These are phyloP conservation scores for Nymphalis urticae DNA, from an alignment of 2,888 invertebrate genomes.

Conservation along the genomic window DNA sequence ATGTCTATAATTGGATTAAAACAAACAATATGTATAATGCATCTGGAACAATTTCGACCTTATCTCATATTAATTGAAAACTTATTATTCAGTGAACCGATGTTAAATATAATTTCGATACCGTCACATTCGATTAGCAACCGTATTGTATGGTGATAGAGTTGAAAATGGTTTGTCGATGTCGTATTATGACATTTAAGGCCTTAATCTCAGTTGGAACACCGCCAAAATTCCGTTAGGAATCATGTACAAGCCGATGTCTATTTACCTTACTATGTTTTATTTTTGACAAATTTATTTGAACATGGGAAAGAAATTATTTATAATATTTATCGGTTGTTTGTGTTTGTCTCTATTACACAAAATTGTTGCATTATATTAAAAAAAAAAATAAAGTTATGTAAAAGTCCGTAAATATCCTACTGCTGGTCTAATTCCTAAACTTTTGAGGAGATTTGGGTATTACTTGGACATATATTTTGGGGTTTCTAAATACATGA, in stretches of 20 bases:
- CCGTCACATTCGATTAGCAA: background rate
- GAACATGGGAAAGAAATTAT: too few species aligned
- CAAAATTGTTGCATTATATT: too few species aligned
- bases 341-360: too few species aligned
- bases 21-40: conserved; percentile 23
- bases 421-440: too few species aligned
- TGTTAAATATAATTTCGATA: conserved; percentile 3
- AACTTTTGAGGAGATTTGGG: too few species aligned
- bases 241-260: background rate
- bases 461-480: too few species aligned
- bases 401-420: too few species aligned
- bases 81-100: conserved; percentile 31
- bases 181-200: conserved; percentile 25
- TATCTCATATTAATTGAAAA: conserved; percentile 23
- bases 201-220: conserved; percentile 29
- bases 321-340: too few species aligned
- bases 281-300: background rate
- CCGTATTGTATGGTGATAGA: conserved; percentile 16
- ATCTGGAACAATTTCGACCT: conserved; percentile 21
- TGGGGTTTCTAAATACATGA: too few species aligned
- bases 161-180: conserved; percentile 12
- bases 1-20: conserved; percentile 20
- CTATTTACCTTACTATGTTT: background rate
- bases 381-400: too few species aligned
- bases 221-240: conserved; percentile 24